Base-by-base conservation (phyloP, 2,888 invertebrate species). In the Catocala sponsa region DNA sequence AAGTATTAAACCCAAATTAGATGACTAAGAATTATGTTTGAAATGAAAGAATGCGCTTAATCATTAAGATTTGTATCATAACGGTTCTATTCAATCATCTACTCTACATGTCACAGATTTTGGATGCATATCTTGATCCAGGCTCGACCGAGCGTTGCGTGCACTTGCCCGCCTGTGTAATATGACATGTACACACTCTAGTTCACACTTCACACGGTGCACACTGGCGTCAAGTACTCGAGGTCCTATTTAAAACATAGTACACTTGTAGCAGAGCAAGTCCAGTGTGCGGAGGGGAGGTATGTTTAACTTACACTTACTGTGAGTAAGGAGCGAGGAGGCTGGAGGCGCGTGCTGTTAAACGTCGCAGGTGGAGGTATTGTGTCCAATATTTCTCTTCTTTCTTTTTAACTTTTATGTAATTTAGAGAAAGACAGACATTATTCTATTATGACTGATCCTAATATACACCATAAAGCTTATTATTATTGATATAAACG, bases 181-280 rank as follows among this genome's bases (percentile, higher is more conserved):
- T 38, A 38, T 9, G 6, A 7, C 6, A 9, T 9, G 6, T 38
- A 38, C 35, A 0, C 6, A 38, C 6, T 6, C 6, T 51, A 25
- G 50, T 55, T 46, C 44, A 46, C 54, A n/a, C n/a, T n/a, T n/a
- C n/a, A n/a, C n/a, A n/a, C n/a, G n/a, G n/a, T n/a, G n/a, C n/a
- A n/a, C n/a, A 61, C 55, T 63, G 58, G 68, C 53, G 46, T 68
- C 59, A 50, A 68, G 64, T 64, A 75, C 82, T 81, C 77, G 75
- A 84, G 79, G 78, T 81, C 80, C 82, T 84, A 82, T 84, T 81
- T 76, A 68, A 61, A 73, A 68, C 68, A 81, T 83, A 80, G 82
- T 78, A 76, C 79, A 68, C 78, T 84, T 83, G 80, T 66, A 80
- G 79, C 72, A 70, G 74, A 73, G 32, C 6, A 57, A 57, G 41